Conservation (phyloP, 2,113 vertebrate species). For the Megatriorchis doriae region DNA sequence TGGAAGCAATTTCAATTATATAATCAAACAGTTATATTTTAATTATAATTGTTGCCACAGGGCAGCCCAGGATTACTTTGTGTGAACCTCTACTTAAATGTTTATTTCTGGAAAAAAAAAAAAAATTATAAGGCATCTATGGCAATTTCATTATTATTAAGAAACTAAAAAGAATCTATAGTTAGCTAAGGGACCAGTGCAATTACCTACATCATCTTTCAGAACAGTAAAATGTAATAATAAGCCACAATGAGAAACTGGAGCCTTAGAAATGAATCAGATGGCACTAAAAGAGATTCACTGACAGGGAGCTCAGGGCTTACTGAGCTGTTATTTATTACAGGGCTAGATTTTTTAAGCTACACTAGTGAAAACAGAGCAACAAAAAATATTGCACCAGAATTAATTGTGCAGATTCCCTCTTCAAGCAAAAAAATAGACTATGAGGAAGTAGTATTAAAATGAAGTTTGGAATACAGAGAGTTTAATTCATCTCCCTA, state of each 20-base stretch:
- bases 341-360: conserved; percentile 12
- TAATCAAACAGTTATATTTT: conserved; percentile 61
- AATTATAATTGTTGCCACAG: conserved; percentile 55
- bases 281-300: conserved; percentile 45
- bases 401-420: conserved; percentile 5
- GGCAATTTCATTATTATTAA: conserved; percentile 35
- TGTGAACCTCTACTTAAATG: conserved; percentile 32
- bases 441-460: background rate
- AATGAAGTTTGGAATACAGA: background rate
- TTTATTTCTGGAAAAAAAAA: conserved; percentile 46
- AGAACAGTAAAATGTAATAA: conserved; percentile 37
- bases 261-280: conserved; percentile 42
- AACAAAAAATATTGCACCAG: conserved; percentile 8
- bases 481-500: background rate
- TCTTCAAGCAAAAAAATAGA: background rate
- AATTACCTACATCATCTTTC: conserved; percentile 25
- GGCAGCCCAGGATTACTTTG: conserved; percentile 28
- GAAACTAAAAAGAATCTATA: conserved; percentile 25
- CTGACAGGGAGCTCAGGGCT: conserved; percentile 6
- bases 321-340: conserved; percentile 15
- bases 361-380: conserved; percentile 19
- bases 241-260: conserved; percentile 31
- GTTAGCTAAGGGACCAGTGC: conserved; percentile 23
- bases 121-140: conserved; percentile 26
- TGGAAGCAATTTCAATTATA: conserved; percentile 51